Percentiles rank a stretch among this genome's conserved stretches.
Conservation (phyloP, 2,113 vertebrate species). For the Irena cyanogastra region DNA sequence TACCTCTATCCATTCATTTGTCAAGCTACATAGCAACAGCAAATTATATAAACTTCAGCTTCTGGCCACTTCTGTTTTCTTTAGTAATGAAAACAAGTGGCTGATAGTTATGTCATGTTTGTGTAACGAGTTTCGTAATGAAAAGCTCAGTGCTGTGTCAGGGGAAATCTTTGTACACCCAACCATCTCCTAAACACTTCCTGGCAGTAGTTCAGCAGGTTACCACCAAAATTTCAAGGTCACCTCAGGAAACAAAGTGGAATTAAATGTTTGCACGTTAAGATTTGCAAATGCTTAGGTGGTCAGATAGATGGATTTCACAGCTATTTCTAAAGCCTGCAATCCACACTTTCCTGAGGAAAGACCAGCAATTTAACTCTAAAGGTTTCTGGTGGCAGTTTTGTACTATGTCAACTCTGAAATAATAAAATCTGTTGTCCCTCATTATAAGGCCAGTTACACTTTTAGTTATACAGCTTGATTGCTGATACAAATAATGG, state of each 20-base stretch:
- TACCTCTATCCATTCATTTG: background rate
- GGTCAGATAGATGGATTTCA: background rate
- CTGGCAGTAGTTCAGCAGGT: background rate
- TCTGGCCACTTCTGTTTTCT: background rate
- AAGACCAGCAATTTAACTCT: background rate
- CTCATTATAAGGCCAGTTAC: background rate
- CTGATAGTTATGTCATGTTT: background rate
- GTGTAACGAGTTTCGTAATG: background rate
- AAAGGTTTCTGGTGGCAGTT: background rate
- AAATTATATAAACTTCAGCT: background rate
- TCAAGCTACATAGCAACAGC: background rate
- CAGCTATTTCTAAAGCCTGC: background rate
- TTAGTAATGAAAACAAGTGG: background rate
- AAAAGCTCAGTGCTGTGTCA: background rate
- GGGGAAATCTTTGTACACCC: background rate
- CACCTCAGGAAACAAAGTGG: slow-evolving; percentile 1
- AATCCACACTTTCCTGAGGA: background rate
- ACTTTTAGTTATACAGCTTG: background rate
- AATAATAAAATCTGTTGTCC: background rate
- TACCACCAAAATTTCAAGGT: background rate
- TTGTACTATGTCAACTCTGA: background rate
- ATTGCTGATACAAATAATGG: background rate
- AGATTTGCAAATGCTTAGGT: background rate
- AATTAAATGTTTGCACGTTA: slow-evolving; percentile 19
- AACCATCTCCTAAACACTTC: background rate